Evolutionary conservation across 1,140 invertebrate genomes (phyloP), one percentile per base, ranked within the genome.

Genomic region (Coelopa frigida): DNA sequence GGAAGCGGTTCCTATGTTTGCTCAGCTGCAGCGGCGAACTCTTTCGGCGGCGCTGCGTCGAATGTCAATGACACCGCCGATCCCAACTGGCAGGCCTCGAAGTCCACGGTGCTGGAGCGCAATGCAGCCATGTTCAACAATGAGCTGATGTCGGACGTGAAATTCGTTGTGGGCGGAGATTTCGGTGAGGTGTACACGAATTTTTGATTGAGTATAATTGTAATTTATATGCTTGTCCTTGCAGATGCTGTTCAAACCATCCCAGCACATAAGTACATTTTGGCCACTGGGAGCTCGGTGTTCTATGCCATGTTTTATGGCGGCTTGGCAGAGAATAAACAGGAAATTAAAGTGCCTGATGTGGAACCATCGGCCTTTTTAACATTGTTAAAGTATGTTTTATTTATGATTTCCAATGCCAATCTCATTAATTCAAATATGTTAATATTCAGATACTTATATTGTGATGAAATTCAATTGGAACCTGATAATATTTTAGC

Each of bases 101-200:
- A 89, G 64, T 78, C 84, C 14, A 88, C 83, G 7, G 83, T 94
- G n/a, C 73, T 89, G 15, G 89, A 94, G 72, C 73, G 91, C 55
- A 94, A 94, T 79, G 89, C 89, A 38, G 89, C 89, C 17, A 94
- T 94, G 89, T 92, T 92, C 58, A 92, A 92, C 68, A 94, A 94
- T 69, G 88, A 91, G 61, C 75, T 93, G 4, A 92, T 94, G 89
- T 84, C 89, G 3, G 90, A 94, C 72, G 79, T 93, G 41, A 83
- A 83, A 58, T 94, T 94, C 63, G 73, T 91, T 50, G 89, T 94
- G 52, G 89, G 89, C 24, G 79, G 78, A 57, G 79, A 82, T 68
- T 86, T 84, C 79, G 63, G 63, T 67, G 42, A 29, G 53, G 49
- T 42, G 6, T n/a, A 21, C n/a, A n/a, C n/a, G n/a, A n/a, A n/a